phyloP scores from a whole-genome alignment of 2,797 vertebrate species.

The Yasuhikotakia modesta region DNA sequence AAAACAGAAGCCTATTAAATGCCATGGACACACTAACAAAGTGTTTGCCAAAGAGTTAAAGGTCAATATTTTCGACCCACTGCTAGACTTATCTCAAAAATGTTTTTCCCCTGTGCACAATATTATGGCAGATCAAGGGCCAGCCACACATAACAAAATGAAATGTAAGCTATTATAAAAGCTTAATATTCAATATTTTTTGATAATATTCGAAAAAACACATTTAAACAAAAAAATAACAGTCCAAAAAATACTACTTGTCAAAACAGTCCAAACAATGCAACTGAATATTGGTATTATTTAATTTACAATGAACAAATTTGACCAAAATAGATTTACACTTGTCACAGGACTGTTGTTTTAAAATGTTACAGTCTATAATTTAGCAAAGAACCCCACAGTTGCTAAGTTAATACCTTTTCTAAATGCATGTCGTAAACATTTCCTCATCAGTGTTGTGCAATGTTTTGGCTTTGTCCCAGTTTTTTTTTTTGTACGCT shows the following conservation, averaged over 20 bases:
- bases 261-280: neutral
- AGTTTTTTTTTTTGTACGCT: conserved; percentile 2
- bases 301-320: neutral
- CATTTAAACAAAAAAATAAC: too few relatives aligned
- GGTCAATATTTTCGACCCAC: conserved; percentile 36
- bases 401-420: neutral
- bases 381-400: neutral
- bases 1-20: conserved; percentile 17
- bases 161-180: too few relatives aligned
- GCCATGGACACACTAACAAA: conserved; percentile 7
- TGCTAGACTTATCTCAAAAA: neutral
- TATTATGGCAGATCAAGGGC: neutral
- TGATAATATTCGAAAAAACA: too few relatives aligned
- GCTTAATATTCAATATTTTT: too few relatives aligned
- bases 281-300: neutral
- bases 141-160: conserved; percentile 3
- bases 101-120: neutral
- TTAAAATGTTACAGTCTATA: neutral
- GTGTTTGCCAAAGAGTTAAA: conserved; percentile 27
- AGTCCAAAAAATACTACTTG: too few relatives aligned
- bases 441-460: conserved; percentile 5
- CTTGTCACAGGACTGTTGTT: neutral
- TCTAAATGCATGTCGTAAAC: neutral
- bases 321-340: neutral
- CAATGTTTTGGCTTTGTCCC: conserved; percentile 7